These are phyloP conservation scores for Stegodyphus mimosarum DNA, from an alignment of 1,140 invertebrate genomes.

Conservation along the genomic window DNA sequence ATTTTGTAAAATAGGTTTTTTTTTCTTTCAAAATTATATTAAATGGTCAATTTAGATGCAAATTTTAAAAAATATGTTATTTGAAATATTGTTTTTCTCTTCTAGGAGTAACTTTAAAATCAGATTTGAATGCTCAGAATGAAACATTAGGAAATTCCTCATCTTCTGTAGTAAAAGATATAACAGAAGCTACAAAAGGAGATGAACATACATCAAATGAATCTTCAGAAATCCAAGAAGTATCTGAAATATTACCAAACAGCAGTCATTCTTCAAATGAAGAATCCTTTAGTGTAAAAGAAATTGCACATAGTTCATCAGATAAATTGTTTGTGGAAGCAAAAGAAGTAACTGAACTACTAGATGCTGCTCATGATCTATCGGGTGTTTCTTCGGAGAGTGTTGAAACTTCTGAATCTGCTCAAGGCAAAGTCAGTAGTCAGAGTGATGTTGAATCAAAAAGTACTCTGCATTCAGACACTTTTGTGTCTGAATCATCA, in stretches of 20 bases:
- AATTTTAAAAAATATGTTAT: too few species aligned
- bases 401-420: constrained; percentile 18
- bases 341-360: too few species aligned
- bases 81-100: too few species aligned
- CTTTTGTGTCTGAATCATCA: constrained; percentile 31
- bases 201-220: constrained; percentile 23
- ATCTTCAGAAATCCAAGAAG: neutral
- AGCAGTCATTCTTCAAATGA: neutral
- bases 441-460: constrained; percentile 21
- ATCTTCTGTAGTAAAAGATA: neutral
- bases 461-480: constrained; percentile 8
- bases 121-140: neutral
- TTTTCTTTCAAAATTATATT: too few species aligned
- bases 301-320: neutral
- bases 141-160: neutral
- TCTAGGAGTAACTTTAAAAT: neutral
- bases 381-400: neutral
- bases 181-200: constrained; percentile 20
- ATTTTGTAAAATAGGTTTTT: too few species aligned
- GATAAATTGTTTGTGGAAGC: too few species aligned
- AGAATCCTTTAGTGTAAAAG: neutral
- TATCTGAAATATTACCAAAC: neutral
- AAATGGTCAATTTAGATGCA: too few species aligned
- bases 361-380: too few species aligned
- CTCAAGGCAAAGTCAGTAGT: neutral